Evolutionary conservation across 2,888 invertebrate genomes (phyloP).

Genomic region (Tridacna crocea): DNA sequence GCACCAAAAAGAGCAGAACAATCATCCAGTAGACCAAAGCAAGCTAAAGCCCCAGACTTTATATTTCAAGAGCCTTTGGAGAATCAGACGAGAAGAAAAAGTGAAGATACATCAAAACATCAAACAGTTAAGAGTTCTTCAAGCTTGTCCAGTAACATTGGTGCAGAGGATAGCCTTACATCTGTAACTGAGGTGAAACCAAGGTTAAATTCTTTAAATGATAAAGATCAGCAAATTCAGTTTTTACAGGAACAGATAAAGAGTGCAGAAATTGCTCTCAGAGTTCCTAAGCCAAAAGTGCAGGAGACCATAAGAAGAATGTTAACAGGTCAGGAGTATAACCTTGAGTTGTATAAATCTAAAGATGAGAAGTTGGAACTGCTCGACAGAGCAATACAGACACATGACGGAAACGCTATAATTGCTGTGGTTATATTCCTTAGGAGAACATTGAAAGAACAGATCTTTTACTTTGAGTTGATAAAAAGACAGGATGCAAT

Average conservation of each 20-base stretch:
- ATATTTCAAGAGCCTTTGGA: not conserved
- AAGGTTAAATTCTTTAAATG: not conserved
- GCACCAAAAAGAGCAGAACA: conserved; percentile 30
- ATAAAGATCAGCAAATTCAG: conserved; percentile 9
- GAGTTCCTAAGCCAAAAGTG: conserved; percentile 37
- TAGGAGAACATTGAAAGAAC: conserved; percentile 74
- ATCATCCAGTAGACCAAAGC: not conserved
- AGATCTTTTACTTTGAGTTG: conserved; percentile 79
- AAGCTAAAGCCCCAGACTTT: not conserved
- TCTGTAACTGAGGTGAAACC: not conserved
- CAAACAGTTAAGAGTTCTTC: conserved; percentile 36
- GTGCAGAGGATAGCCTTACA: not conserved
- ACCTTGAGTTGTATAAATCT: conserved; percentile 83
- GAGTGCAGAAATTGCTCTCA: conserved; percentile 33
- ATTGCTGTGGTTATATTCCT: conserved; percentile 82
- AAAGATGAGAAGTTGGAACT: conserved; percentile 82
- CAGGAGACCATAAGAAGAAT: conserved; percentile 82
- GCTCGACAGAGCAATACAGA: conserved; percentile 81
- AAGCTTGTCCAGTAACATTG: conserved; percentile 25
- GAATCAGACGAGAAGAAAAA: conserved; percentile 62
- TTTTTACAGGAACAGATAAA: conserved; percentile 1
- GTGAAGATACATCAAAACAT: conserved; percentile 47
- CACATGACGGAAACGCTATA: conserved; percentile 83
- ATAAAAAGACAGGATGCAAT: conserved; percentile 76
- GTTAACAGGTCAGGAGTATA: conserved; percentile 81